Evolutionary conservation across 1,140 invertebrate genomes (phyloP), one percentile per base, ranked within the genome.

Genomic region (Leptinotarsa defecta): DNA sequence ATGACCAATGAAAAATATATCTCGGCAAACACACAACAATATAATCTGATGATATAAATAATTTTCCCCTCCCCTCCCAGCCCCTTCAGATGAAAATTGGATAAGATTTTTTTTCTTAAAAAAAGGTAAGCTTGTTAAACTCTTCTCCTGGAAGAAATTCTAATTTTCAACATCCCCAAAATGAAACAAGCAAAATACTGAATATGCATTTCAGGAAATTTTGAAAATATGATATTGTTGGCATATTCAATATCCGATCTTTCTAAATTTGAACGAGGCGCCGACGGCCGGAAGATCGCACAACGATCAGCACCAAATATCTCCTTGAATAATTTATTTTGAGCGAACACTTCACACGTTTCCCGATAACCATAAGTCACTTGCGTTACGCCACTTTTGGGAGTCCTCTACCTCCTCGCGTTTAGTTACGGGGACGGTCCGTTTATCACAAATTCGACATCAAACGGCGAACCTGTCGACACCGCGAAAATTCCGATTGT

Each of bases 11-110:
- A 57, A 70, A 70, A 49, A 49, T 17, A 11, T 17, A 49, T 52
- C 43, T 70, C 24, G 43, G 20, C 68, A 70, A 19, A 70, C 68
- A 70, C n/a, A 17, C 48, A 48, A 48, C 68, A 49, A 49, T 70
- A 49, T 70, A 70, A 70, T 70, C 68, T 70, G 68, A 24, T 68
- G 67, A 70, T 70, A 70, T 70, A 70, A 70, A 70, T 70, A 70
- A 49, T 52, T 15, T 19, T 6, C 48, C 68, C 68, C 68, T 43
- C 67, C 24, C 19, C 34, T 43, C 34, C 34, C 34, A 8, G 2
- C 13, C 34, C 34, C 34, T 43, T 43, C 34, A 64, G 22, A 64
- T 64, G 63, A 64, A 64, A 64, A 64, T 22, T n/a, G 11, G 17
- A 22, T 19, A 64, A 15, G 24, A 15, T 64, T 24, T 19, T 64